Evolutionary conservation across 2,888 invertebrate species (phyloP).

Genomic region (Lepidochrysops patricia): DNA sequence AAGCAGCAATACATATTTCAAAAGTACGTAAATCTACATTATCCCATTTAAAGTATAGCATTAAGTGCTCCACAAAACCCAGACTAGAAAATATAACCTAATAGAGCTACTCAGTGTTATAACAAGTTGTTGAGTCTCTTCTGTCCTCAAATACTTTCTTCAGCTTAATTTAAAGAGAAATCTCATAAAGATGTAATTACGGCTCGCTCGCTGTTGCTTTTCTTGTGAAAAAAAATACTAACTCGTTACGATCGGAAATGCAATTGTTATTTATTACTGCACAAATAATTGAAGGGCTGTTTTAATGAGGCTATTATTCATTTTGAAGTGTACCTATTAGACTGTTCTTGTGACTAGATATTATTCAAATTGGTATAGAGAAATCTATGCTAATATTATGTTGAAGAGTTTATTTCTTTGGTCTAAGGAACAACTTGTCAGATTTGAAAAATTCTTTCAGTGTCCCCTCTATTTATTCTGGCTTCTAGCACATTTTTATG

Average conservation of each 20-base stretch:
- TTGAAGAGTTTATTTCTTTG: too few species aligned
- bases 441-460: too few species aligned
- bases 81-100: background rate
- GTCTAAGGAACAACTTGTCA: too few species aligned
- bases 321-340: background rate
- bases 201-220: background rate
- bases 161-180: background rate
- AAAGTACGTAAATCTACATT: background rate
- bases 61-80: background rate
- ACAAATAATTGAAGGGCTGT: background rate
- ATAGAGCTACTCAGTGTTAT: background rate
- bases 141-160: background rate
- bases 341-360: background rate
- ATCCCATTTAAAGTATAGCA: too few species aligned
- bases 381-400: too few species aligned
- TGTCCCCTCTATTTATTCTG: too few species aligned
- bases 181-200: constrained; percentile 5
- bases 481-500: too few species aligned
- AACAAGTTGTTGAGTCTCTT: too few species aligned
- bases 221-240: background rate
- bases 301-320: background rate
- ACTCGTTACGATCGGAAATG: background rate
- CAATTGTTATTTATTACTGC: background rate
- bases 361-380: background rate
- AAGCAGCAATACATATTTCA: background rate